phyloP scores from a whole-genome alignment of 35 echinoderm and acorn worm species.

The Ophioderma brevispina region DNA sequence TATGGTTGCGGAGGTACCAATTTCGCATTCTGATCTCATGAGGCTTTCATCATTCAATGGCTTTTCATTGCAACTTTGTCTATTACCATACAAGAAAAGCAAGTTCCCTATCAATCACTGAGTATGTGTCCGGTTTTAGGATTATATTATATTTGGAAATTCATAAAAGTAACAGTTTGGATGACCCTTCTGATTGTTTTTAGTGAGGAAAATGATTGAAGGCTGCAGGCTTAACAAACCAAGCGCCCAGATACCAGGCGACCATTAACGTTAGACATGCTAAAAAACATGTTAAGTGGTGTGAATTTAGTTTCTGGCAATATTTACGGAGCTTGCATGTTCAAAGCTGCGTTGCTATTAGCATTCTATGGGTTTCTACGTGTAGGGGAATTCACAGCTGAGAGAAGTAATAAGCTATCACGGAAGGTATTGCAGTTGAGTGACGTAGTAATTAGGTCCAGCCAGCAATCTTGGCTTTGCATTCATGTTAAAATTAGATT shows the following conservation, averaged over 20 bases:
- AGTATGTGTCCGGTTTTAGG: background rate
- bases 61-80: background rate
- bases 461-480: background rate
- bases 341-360: background rate
- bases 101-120: background rate
- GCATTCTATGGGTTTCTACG: background rate
- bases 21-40: background rate
- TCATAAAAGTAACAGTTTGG: background rate
- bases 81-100: background rate
- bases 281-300: background rate
- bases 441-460: background rate
- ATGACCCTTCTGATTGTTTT: background rate
- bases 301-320: background rate
- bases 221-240: background rate
- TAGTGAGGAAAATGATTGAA: background rate
- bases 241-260: background rate
- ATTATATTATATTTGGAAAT: too few relatives aligned
- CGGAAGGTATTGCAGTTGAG: background rate
- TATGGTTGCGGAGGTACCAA: background rate
- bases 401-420: background rate
- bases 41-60: background rate
- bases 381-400: background rate
- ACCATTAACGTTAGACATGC: background rate
- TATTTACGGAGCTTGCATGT: background rate
- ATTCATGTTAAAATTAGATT: background rate